These are phyloP conservation scores for Syrmaticus mikado DNA, from an alignment of 2,113 vertebrate species.

Conservation along the genomic window DNA sequence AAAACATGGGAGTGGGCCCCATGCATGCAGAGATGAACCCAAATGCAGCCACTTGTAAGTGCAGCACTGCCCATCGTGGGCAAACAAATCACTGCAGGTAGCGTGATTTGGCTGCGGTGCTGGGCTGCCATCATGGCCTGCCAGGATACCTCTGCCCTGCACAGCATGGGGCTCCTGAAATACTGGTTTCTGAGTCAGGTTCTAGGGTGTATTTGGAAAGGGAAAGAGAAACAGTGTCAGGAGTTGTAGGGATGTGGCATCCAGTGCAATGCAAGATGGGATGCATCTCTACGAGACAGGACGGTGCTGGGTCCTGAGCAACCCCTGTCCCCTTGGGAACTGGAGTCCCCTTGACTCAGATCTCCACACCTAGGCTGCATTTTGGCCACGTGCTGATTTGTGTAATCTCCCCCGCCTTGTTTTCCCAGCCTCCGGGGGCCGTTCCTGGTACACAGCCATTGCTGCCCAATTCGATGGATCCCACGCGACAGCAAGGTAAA, in stretches of 20 bases:
- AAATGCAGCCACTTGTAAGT: not conserved
- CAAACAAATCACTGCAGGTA: not conserved
- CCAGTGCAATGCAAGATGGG: not conserved
- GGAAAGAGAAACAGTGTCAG: not conserved
- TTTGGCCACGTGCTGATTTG: not conserved
- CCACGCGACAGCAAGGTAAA: conserved; percentile 95
- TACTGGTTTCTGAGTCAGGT: not conserved
- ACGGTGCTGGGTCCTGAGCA: not conserved
- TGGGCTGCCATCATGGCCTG: not conserved
- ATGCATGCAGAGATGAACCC: not conserved
- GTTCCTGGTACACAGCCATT: conserved; percentile 97
- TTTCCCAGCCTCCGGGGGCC: conserved; percentile 90
- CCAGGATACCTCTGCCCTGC: fast-evolving
- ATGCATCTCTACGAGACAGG: not conserved
- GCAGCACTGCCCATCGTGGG: not conserved
- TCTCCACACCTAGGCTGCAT: not conserved
- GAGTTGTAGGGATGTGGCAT: not conserved
- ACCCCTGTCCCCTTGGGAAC: not conserved
- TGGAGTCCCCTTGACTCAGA: not conserved
- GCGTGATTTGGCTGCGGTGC: not conserved
- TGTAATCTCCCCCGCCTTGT: not conserved
- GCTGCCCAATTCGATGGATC: conserved; percentile 97
- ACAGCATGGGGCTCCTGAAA: not conserved
- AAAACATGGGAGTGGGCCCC: not conserved
- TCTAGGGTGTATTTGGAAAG: not conserved